Evolutionary conservation across 2,888 invertebrate species (phyloP).

Genomic region (Busseola fusca): DNA sequence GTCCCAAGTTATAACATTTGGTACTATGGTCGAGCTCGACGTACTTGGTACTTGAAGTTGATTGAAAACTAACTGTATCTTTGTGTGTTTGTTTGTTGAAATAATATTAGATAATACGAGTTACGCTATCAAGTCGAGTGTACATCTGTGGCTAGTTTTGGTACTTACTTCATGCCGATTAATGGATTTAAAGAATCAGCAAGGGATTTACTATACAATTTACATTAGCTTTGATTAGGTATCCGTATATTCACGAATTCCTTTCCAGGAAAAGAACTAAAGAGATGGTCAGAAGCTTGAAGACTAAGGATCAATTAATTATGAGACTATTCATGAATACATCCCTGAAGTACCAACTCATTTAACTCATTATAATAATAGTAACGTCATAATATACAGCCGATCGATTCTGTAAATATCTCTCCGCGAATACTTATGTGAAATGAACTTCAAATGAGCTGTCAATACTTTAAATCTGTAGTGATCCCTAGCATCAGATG

Average conservation of each 20-base stretch:
- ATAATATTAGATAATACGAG: conserved; percentile 78
- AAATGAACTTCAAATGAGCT: too few relatives aligned
- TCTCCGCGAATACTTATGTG: too few relatives aligned
- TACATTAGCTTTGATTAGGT: neutral
- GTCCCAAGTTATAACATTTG: conserved; percentile 77
- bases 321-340: neutral
- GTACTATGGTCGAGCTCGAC: conserved; percentile 63
- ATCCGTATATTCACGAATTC: neutral
- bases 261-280: neutral
- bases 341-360: neutral
- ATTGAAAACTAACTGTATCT: conserved; percentile 84
- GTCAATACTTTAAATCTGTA: too few relatives aligned
- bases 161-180: conserved; percentile 44
- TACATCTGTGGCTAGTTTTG: conserved; percentile 75
- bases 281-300: too few relatives aligned
- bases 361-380: neutral
- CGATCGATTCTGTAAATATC: too few relatives aligned
- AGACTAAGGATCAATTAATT: neutral
- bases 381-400: neutral
- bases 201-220: neutral
- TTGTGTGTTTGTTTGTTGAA: conserved; percentile 82
- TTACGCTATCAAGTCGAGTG: conserved; percentile 78
- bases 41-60: conserved; percentile 80
- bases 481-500: too few relatives aligned
- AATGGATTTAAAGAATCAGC: neutral